Evolutionary conservation across 2,797 vertebrate species (phyloP), one percentile per base, ranked within the genome.

Genomic region (Borostomias antarcticus): DNA sequence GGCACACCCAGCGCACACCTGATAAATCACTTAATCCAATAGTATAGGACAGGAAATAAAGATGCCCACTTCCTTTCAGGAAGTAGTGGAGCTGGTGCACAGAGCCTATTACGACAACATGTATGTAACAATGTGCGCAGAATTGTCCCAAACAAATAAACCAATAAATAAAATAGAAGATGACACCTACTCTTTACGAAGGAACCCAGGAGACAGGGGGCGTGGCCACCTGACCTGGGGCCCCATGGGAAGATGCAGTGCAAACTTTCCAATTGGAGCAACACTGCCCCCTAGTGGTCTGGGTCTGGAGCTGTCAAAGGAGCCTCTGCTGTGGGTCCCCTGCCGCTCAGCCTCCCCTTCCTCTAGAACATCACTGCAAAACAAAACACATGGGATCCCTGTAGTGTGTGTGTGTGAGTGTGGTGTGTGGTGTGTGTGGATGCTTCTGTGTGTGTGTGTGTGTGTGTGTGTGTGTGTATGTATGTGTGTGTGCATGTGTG

Each of bases 291-390:
- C 85, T 75, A 71, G 29, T 69, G 82, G 64, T 19, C 48, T 74
- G 10, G 28, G 19, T 10, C 62, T 67, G 5, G 50, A 58, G 60
- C 50, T 80, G 1, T 47, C n/a, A n/a, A n/a, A n/a, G n/a, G n/a
- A n/a, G n/a, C n/a, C 73, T 29, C 78, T 3, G 74, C 84, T 82
- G 33, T 91, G 81, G 7, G 93, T 78, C 52, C 83, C 58, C 1
- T 91, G 73, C 7, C 78, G 70, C 0, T 89, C 89, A 0, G 79
- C 82, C 0, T 85, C 87, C 70, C 94, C 94, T 13, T 92, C 92
- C 0, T 63, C 59, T 1, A 89, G 78, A 15, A 79, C 45, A 58
- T 95, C 90, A 74, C 90, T 91, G 76, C 33, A 29, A 66, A 58
- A 17, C 6, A 63, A 15, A 48, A 59, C 15, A 59, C 26, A 76